Conservation (phyloP, 2,888 invertebrate species). For the Cryptocheilus praepositus region DNA sequence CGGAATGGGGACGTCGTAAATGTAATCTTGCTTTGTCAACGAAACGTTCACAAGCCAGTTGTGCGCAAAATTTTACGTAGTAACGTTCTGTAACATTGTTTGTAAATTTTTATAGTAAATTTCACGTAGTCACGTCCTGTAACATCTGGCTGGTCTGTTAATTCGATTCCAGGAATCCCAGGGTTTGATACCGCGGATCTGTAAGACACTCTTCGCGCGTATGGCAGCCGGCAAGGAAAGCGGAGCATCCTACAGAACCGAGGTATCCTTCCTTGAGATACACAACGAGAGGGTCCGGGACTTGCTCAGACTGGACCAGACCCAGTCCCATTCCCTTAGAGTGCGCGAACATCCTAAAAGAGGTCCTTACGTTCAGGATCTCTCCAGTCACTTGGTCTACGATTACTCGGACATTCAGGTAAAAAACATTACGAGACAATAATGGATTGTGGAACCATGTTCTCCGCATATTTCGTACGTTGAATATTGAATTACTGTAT, state of each 20-base stretch:
- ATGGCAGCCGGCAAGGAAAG: constrained; percentile 89
- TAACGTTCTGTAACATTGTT: too few species aligned
- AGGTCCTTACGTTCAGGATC: constrained; percentile 91
- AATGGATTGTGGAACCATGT: too few species aligned
- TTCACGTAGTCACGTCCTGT: too few species aligned
- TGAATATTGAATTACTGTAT: too few species aligned
- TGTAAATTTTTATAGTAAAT: too few species aligned
- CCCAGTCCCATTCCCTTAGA: constrained; percentile 83
- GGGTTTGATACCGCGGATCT: constrained; percentile 90
- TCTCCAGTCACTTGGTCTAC: constrained; percentile 89
- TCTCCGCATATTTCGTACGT: too few species aligned
- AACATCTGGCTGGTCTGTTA: constrained; percentile 1
- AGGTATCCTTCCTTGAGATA: constrained; percentile 91
- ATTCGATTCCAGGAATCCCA: constrained; percentile 80
- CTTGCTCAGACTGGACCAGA: constrained; percentile 78
- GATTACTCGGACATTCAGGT: constrained; percentile 92
- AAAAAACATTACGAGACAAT: constrained; percentile 39
- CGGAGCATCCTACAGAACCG: constrained; percentile 89
- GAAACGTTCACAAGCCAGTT: too few species aligned
- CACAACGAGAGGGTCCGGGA: constrained; percentile 90
- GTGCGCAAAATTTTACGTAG: too few species aligned
- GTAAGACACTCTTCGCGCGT: constrained; percentile 87
- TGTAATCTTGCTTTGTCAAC: too few species aligned
- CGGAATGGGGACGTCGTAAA: too few species aligned
- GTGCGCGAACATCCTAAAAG: constrained; percentile 88